Conservation (phyloP, 2,113 vertebrate genomes). For the Ictalurus punctatus region DNA sequence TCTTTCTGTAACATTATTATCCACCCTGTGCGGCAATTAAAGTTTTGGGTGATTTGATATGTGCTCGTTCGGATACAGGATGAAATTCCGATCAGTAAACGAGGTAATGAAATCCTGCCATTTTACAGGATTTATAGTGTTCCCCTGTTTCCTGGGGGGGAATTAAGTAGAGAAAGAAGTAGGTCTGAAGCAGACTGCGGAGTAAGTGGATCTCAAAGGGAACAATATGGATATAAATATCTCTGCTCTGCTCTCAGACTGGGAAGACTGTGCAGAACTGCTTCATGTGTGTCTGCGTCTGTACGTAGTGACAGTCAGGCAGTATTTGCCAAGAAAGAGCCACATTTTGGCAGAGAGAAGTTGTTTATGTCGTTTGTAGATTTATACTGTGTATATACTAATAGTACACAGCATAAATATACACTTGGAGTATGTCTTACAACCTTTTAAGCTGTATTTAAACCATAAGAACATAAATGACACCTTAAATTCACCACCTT, state of each 20-base stretch:
- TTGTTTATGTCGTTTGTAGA: background rate
- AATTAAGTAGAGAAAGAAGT: conserved; percentile 12
- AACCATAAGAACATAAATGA: background rate
- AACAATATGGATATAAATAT: conserved; percentile 36
- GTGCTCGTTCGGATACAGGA: background rate
- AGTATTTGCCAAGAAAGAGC: background rate
- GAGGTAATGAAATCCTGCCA: background rate
- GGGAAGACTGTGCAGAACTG: background rate
- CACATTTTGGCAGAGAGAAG: background rate
- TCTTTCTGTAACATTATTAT: background rate
- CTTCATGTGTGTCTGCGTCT: background rate
- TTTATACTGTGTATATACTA: background rate
- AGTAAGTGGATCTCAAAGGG: conserved; percentile 3
- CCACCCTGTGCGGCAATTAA: background rate
- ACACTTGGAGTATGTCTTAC: no score
- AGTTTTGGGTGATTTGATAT: background rate
- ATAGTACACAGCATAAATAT: background rate
- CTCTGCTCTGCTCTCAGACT: background rate
- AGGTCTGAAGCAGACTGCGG: background rate
- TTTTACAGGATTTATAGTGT: background rate
- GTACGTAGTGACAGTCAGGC: background rate
- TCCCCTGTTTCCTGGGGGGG: background rate
- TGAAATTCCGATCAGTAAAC: conserved; percentile 3
- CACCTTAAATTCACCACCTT: background rate
- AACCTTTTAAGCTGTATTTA: background rate